Evolutionary conservation across 2,888 invertebrate species (phyloP), one percentile per base, ranked within the genome.

Genomic region (Busseola fusca): DNA sequence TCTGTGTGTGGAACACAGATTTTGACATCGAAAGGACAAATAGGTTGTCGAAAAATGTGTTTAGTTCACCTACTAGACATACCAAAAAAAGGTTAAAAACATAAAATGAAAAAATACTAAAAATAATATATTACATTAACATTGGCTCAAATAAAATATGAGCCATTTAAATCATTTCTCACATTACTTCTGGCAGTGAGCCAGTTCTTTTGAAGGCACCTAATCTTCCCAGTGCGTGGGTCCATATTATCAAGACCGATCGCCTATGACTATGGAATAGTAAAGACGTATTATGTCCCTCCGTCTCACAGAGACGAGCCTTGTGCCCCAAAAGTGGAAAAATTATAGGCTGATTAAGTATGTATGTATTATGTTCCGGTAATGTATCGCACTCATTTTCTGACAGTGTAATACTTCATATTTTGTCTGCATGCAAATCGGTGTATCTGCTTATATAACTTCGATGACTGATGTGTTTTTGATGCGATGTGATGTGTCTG

Each of bases 121-220:
- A 27, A 48, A 40, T 63, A 7, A 27, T 50, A 52, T 3, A 56
- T 63, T 60, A 62, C 34, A 64, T 40, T 69, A 58, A 56, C 27
- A 70, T 71, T 54, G 62, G 30, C 45, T 65, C 7, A 62, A 76
- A 62, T 78, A 65, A 78, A 81, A 81, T 52, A 76, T 76, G 64
- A 48, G 12, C 7, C n/a, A 40, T 57, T 54, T 66, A 77, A 77
- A 81, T 69, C 54, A 72, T 77, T 60, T 59, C 40, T 45, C 59
- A 40, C 68, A 69, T 68, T 64, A 68, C 42, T 50, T 66, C 57
- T 72, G 81, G 77, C 77, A 72, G 37, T 59, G 62, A 72, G 78
- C 72, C 79, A 81, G 65, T 54, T 68, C 59, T 64, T 71, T 64
- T 48, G 56, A 48, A 66, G 59, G 56, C 52, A 42, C 45, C 2